Conservation (phyloP, 2,888 invertebrate species). For the Ariolimax columbianus region DNA sequence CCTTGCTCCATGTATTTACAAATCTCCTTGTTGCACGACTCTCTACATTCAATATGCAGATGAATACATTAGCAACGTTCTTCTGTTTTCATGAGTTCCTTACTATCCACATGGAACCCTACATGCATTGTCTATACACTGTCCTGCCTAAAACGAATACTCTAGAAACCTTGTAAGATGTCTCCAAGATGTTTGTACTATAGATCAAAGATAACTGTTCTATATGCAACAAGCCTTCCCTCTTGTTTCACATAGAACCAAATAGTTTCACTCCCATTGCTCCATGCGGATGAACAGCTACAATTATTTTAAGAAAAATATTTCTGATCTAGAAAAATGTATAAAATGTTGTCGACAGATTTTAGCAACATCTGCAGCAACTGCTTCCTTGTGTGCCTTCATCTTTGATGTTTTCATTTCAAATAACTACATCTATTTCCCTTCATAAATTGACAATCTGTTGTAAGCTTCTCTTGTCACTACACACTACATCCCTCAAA, state of each 20-base stretch:
- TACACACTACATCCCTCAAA: too few species aligned
- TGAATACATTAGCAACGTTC: background rate
- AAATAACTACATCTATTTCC: too few species aligned
- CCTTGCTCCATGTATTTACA: background rate
- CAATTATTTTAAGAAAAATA: too few species aligned
- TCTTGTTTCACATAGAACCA: background rate
- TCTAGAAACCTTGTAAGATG: background rate
- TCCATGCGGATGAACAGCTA: background rate
- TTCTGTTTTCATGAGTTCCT: conserved; percentile 9
- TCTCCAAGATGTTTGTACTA: background rate
- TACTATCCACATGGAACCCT: background rate
- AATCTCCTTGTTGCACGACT: background rate
- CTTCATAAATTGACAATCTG: too few species aligned
- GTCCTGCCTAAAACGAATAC: background rate
- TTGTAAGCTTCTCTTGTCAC: too few species aligned
- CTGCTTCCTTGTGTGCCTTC: too few species aligned
- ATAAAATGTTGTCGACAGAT: too few species aligned
- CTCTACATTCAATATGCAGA: background rate
- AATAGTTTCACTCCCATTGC: background rate
- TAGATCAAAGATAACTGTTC: conserved; percentile 12
- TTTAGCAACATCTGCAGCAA: too few species aligned
- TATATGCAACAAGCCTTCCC: conserved; percentile 25
- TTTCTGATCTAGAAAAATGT: too few species aligned
- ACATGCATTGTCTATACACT: background rate
- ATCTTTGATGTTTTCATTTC: too few species aligned